Base-by-base conservation (phyloP, 2,888 invertebrate species). In the Diplazon laetatorius region DNA sequence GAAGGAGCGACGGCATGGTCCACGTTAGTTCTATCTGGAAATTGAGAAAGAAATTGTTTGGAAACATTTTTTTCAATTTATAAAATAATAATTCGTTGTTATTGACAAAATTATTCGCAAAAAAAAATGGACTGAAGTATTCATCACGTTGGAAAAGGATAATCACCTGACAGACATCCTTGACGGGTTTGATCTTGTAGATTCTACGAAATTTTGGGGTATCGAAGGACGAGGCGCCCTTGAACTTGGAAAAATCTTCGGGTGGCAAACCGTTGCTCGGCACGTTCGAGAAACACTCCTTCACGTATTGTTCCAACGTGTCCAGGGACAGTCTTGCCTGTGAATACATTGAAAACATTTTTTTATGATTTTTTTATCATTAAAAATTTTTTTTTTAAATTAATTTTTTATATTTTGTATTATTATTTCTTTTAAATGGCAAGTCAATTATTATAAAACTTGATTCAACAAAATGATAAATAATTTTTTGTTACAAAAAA, bases 131-230 rank as follows among this genome's bases (percentile, higher is more conserved):
- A n/a, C n/a, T n/a, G n/a, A 60, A 20, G 2, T 25, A 22, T 12
- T 18, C n/a, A 22, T 44, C 39, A 5, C 25, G 10, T 8, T 10
- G 20, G 16, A 37, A 37, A 37, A 1, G 37, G 6, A 37, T 37
- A 2, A 9, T 62, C 44, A 95, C 93, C 92, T 95, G 94, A 78
- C 93, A 94, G 10, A 94, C 92, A 87, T 96, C 95, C 82, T 95
- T 95, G 9, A 95, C 92, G 0, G 97, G 95, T 85, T 95, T 95
- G 0, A 97, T 93, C 87, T 95, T 95, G 88, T 95, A 96, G 0
- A 96, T 92, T 88, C 93, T 94, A 60, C 92, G 92, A 88, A 96
- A 96, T 50, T 92, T 91, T 0, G 93, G 91, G 4, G 94, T 94
- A 65, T 93, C 90, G 87, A 94, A 94, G 14, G 95, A 93, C 20